These are phyloP conservation scores for Lagocephalus sceleratus DNA, from an alignment of 2,797 vertebrate species.

Conservation along the genomic window DNA sequence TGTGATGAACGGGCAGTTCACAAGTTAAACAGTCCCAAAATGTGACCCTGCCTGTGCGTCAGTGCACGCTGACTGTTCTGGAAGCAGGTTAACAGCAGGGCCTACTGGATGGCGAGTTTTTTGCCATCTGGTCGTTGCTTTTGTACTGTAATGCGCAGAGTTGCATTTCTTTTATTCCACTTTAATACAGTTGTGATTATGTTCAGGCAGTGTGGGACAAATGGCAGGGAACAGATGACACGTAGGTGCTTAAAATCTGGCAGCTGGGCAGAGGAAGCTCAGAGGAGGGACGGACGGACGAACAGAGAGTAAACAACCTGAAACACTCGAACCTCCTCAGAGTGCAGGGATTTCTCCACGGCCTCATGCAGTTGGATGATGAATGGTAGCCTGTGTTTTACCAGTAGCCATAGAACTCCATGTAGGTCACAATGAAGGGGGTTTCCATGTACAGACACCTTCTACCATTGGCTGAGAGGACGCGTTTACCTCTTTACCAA, in stretches of 20 bases:
- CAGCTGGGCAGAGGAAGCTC: constrained; percentile 71
- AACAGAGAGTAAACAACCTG: too few relatives aligned
- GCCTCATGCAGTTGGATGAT: constrained; percentile 6
- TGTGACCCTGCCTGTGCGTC: background rate
- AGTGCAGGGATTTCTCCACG: background rate
- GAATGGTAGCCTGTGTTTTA: constrained; percentile 13
- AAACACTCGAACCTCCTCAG: background rate
- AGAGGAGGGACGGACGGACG: constrained; percentile 49
- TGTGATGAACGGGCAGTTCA: constrained; percentile 33
- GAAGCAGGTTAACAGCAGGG: background rate
- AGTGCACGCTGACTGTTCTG: background rate
- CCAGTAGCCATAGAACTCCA: constrained; percentile 6
- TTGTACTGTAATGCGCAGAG: background rate
- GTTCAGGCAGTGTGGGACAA: constrained; percentile 33
- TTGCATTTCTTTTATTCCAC: constrained; percentile 1
- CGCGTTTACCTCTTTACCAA: background rate
- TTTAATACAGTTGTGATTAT: constrained; percentile 7
- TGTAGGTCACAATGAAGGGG: constrained; percentile 9
- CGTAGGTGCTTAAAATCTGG: constrained; percentile 65
- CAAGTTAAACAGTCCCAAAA: background rate
- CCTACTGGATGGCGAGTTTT: background rate
- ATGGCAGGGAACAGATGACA: constrained; percentile 66
- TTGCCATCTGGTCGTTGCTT: background rate
- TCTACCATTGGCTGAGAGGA: background rate
- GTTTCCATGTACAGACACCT: background rate